phyloP scores from a whole-genome alignment of 2,888 invertebrate species.

The Kryphioiulus occultus region DNA sequence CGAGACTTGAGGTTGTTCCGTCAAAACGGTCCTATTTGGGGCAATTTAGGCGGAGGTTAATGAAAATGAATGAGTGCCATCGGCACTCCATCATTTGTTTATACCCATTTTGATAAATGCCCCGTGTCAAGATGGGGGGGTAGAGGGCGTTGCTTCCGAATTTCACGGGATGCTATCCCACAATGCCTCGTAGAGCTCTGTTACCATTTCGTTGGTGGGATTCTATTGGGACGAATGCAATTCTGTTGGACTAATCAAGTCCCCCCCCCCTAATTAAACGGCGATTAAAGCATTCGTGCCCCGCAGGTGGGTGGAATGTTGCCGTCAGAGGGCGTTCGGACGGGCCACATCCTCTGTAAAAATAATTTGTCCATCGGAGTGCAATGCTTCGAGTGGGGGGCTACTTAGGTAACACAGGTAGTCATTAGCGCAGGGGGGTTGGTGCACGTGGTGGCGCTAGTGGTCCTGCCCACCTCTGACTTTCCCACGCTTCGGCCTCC shows the following conservation, averaged over 20 bases:
- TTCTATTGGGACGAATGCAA: neutral
- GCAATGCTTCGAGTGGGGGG: slow-evolving; percentile 40
- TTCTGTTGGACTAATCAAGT: neutral
- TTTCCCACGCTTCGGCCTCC: slow-evolving; percentile 37
- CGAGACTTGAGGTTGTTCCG: neutral
- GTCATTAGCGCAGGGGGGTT: slow-evolving; percentile 32
- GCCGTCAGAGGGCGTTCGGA: slow-evolving; percentile 20
- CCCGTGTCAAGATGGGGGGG: neutral
- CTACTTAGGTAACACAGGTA: slow-evolving; percentile 40
- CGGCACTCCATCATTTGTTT: slow-evolving; percentile 27
- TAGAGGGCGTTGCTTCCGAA: neutral
- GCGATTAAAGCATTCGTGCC: neutral
- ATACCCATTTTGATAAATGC: neutral
- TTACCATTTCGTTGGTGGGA: neutral
- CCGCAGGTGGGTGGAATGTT: slow-evolving; percentile 24
- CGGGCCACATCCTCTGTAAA: slow-evolving; percentile 9
- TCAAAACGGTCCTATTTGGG: neutral
- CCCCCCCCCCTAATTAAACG: slow-evolving; percentile 37
- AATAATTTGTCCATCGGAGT: slow-evolving; percentile 34
- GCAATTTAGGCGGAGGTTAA: neutral
- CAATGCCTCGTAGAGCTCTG: neutral
- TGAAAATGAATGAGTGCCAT: slow-evolving; percentile 6
- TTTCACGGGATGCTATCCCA: slow-evolving; percentile 7
- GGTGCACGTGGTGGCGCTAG: slow-evolving; percentile 40
- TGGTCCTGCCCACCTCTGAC: slow-evolving; percentile 24